These are phyloP conservation scores for Platerodrilus igneus DNA, from an alignment of 2,888 invertebrate species.

Conservation along the genomic window DNA sequence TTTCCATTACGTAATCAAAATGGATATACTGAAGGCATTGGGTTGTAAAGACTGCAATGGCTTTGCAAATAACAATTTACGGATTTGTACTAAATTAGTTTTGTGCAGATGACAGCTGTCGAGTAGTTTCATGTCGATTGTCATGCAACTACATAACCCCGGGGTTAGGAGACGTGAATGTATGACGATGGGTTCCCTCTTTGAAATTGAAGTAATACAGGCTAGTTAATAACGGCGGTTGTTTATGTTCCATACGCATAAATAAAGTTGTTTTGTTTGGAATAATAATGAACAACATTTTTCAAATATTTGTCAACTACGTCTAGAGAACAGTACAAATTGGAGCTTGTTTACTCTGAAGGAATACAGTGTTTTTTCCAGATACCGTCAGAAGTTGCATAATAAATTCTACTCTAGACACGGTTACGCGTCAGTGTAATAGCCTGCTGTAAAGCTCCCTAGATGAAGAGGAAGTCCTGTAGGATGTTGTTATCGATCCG, in stretches of 20 bases:
- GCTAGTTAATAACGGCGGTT: too few species aligned
- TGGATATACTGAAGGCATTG: constrained; percentile 12
- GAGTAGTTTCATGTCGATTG: constrained; percentile 16
- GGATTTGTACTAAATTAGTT: constrained; percentile 19
- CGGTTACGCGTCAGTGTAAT: constrained; percentile 23
- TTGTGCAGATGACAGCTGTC: constrained; percentile 22
- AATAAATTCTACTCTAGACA: constrained; percentile 24
- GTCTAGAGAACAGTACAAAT: too few species aligned
- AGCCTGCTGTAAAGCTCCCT: constrained; percentile 24
- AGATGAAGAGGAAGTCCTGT: constrained; percentile 23
- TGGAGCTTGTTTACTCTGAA: too few species aligned
- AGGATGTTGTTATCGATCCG: constrained; percentile 24
- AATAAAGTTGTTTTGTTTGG: too few species aligned
- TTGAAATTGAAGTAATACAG: too few species aligned
- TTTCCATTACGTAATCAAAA: too few species aligned
- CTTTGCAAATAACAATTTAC: constrained; percentile 21
- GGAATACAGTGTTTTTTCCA: too few species aligned
- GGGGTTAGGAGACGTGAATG: too few species aligned
- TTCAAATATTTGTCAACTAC: too few species aligned
- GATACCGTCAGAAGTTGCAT: constrained; percentile 23
- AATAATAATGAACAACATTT: too few species aligned
- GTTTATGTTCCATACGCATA: too few species aligned
- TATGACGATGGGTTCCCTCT: too few species aligned
- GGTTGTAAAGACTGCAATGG: constrained; percentile 13
- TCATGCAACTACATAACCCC: constrained; percentile 15